A percentile compares a stretch with the other conserved stretches of the same genome.
Evolutionary conservation across 2,113 vertebrate species (phyloP).

Genomic region (Phainopepla nitens): DNA sequence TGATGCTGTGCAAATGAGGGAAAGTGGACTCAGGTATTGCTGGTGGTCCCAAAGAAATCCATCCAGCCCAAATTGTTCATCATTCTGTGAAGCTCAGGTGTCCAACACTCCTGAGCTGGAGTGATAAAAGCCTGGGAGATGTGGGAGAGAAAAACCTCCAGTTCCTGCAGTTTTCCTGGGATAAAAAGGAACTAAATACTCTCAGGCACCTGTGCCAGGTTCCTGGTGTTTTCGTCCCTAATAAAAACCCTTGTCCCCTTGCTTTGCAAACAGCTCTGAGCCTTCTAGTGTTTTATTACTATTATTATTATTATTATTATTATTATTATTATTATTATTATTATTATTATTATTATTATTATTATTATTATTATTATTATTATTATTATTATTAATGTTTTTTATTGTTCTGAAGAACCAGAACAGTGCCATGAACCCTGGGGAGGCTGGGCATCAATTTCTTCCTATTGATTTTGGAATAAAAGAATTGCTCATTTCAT

Average conservation of each 20-base stretch:
- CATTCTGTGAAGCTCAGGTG: background rate
- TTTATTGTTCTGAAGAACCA: background rate
- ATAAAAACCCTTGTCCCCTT: background rate
- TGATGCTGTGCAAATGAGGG: background rate
- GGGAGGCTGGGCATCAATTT: slow-evolving; percentile 13
- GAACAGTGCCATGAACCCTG: background rate
- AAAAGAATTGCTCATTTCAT: background rate
- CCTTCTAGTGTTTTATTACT: background rate
- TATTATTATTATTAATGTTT: no score
- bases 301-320: no score
- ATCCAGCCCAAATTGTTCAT: background rate
- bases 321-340: no score
- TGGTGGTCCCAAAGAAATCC: background rate
- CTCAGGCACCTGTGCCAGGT: background rate
- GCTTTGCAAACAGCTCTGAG: background rate
- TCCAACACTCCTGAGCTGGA: background rate
- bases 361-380: no score
- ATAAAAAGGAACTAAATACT: background rate
- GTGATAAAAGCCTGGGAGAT: no score
- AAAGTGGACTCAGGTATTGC: background rate
- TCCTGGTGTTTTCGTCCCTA: background rate
- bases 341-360: no score
- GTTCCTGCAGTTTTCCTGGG: background rate
- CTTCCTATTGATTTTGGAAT: slow-evolving; percentile 36
- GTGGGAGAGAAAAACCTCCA: background rate